These are phyloP conservation scores for Nomada goodeniana DNA, from an alignment of 2,888 invertebrate genomes.

Conservation along the genomic window DNA sequence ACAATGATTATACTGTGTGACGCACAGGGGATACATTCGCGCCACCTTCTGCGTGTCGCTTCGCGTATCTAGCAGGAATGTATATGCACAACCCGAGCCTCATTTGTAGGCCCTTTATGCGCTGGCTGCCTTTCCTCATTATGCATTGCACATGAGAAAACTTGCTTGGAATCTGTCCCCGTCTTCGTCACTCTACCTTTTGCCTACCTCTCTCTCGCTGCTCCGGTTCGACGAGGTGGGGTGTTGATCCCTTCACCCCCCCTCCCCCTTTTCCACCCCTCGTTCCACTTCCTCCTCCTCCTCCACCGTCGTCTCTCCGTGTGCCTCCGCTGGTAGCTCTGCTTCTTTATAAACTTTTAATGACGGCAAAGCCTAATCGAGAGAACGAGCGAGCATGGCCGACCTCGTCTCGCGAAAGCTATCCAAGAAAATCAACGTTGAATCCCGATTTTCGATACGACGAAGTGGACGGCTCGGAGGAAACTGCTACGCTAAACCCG, in stretches of 20 bases:
- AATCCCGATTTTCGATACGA: slow-evolving; percentile 77
- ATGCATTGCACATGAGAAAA: slow-evolving; percentile 85
- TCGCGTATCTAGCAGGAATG: slow-evolving; percentile 37
- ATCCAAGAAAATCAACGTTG: slow-evolving; percentile 76
- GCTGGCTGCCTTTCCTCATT: slow-evolving; percentile 82
- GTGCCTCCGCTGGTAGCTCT: slow-evolving; percentile 76
- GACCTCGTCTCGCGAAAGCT: slow-evolving; percentile 67
- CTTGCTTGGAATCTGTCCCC: slow-evolving; percentile 79
- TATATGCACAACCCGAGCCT: slow-evolving; percentile 67
- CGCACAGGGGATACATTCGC: slow-evolving; percentile 8
- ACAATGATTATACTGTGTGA: slow-evolving; percentile 59
- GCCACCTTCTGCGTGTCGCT: slow-evolving; percentile 4
- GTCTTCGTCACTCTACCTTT: slow-evolving; percentile 73
- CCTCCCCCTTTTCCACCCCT: slow-evolving; percentile 29
- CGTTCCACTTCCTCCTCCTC: slow-evolving; percentile 11
- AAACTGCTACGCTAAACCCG: slow-evolving; percentile 21
- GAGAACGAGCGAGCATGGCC: slow-evolving; percentile 74
- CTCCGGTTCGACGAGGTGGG: slow-evolving; percentile 47
- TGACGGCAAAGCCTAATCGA: slow-evolving; percentile 84
- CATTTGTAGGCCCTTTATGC: slow-evolving; percentile 83
- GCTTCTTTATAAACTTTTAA: slow-evolving; percentile 84
- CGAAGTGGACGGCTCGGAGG: slow-evolving; percentile 27
- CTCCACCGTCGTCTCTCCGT: slow-evolving; percentile 44
- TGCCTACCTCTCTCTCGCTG: slow-evolving; percentile 36
- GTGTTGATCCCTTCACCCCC: slow-evolving; percentile 59